A percentile compares a stretch with the other conserved stretches of the same genome.
Conservation (phyloP, 1,140 invertebrate species). For the Microplitis demolitor region DNA sequence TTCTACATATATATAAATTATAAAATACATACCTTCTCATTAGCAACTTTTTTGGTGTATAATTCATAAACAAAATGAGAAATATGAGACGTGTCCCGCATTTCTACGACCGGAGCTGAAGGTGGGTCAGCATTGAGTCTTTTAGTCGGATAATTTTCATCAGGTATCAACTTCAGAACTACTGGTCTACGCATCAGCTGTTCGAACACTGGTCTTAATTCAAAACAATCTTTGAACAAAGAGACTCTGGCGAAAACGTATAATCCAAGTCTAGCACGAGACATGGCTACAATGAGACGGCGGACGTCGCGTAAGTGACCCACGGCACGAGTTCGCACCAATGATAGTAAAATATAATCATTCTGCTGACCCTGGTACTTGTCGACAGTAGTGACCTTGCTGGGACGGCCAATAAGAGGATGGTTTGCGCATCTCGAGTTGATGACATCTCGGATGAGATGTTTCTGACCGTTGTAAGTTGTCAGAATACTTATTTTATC, state of each 20-base stretch:
- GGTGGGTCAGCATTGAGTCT: constrained; percentile 59
- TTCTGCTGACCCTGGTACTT: constrained; percentile 99
- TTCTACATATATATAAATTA: too few species aligned
- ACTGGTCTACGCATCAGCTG: constrained; percentile 77
- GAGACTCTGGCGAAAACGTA: constrained; percentile 94
- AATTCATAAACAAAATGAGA: constrained; percentile 90
- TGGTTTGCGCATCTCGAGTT: constrained; percentile 93
- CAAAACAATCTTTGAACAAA: constrained; percentile 96
- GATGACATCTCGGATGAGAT: constrained; percentile 95
- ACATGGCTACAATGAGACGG: constrained; percentile 97
- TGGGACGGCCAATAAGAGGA: constrained; percentile 93
- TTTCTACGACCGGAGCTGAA: constrained; percentile 58
- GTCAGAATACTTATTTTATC: constrained; percentile 99
- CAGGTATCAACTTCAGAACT: constrained; percentile 76
- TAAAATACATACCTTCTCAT: constrained; percentile 62
- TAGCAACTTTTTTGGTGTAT: constrained; percentile 79
- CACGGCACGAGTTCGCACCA: constrained; percentile 94
- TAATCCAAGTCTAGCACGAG: constrained; percentile 93
- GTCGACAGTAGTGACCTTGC: constrained; percentile 97
- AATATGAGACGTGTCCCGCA: constrained; percentile 91
- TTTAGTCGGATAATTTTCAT: constrained; percentile 78
- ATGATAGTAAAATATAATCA: constrained; percentile 94
- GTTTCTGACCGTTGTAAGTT: constrained; percentile 99
- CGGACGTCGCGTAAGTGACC: constrained; percentile 96
- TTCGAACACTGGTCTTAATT: constrained; percentile 93